These are phyloP conservation scores for Campylomormyrus numenius DNA, from an alignment of 2,113 vertebrate species.

Conservation along the genomic window DNA sequence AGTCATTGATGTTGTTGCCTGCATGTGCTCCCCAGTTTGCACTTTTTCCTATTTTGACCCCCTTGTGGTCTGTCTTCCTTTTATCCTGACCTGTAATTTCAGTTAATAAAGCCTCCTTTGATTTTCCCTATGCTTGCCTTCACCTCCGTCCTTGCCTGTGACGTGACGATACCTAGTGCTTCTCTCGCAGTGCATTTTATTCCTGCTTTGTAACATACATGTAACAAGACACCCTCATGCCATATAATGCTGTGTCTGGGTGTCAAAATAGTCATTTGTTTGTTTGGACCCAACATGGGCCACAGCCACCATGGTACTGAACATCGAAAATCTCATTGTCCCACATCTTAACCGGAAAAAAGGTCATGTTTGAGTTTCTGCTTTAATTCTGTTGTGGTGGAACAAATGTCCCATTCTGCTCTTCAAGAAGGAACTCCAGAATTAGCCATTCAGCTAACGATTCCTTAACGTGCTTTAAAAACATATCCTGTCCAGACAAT, in stretches of 20 bases:
- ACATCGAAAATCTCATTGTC: background rate
- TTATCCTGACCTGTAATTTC: too few species aligned
- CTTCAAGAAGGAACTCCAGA: background rate
- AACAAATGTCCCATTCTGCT: background rate
- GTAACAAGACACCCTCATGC: background rate
- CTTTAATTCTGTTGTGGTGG: background rate
- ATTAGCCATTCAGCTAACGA: background rate
- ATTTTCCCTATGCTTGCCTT: too few species aligned
- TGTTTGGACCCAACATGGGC: background rate
- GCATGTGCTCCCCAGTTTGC: too few species aligned
- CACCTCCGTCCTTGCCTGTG: too few species aligned
- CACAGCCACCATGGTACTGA: background rate
- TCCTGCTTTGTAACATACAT: background rate
- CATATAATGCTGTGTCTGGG: background rate
- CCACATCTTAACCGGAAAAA: background rate
- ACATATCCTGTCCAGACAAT: background rate
- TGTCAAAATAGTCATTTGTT: background rate
- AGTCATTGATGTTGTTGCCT: too few species aligned
- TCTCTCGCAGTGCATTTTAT: background rate
- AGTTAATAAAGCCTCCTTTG: too few species aligned
- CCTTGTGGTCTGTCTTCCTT: too few species aligned
- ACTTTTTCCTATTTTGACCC: too few species aligned
- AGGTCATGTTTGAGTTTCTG: background rate
- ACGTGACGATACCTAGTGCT: background rate
- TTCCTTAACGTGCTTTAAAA: background rate